These are phyloP conservation scores for Diaprepes abbreviatus DNA, from an alignment of 2,888 invertebrate genomes.

Conservation along the genomic window DNA sequence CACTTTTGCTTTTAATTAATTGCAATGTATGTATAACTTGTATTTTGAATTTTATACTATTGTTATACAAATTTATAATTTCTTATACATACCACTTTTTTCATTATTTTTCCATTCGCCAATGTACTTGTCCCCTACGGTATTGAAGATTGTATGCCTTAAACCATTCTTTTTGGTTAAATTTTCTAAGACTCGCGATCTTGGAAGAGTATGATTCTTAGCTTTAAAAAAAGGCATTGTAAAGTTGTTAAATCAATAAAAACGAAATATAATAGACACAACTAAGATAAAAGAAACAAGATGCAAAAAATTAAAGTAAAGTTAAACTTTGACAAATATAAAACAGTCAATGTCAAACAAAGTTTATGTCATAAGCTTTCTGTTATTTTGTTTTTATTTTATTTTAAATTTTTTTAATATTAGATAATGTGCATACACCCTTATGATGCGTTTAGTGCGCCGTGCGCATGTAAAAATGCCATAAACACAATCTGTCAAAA, in stretches of 20 bases:
- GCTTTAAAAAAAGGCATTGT: slow-evolving; percentile 61
- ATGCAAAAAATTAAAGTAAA: background rate
- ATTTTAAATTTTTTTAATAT: too few species aligned
- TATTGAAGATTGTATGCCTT: slow-evolving; percentile 72
- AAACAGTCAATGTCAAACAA: background rate
- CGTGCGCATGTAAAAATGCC: background rate
- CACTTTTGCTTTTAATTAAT: too few species aligned
- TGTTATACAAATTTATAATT: too few species aligned
- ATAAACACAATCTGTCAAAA: background rate
- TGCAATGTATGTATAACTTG: too few species aligned
- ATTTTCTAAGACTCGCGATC: slow-evolving; percentile 66
- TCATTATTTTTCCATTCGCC: slow-evolving; percentile 75
- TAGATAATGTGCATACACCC: background rate
- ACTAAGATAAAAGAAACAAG: background rate
- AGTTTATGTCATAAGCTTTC: too few species aligned
- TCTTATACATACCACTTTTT: slow-evolving; percentile 62
- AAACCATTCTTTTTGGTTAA: slow-evolving; percentile 71
- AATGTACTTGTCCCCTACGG: slow-evolving; percentile 70
- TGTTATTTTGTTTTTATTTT: too few species aligned
- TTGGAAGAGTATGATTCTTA: slow-evolving; percentile 51
- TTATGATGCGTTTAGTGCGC: background rate
- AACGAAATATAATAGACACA: background rate
- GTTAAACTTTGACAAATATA: background rate
- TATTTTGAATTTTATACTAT: too few species aligned
- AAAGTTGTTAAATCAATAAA: slow-evolving; percentile 31